phyloP scores from a whole-genome alignment of 2,888 invertebrate species.

The Spatulosminthurus flaviceps region DNA sequence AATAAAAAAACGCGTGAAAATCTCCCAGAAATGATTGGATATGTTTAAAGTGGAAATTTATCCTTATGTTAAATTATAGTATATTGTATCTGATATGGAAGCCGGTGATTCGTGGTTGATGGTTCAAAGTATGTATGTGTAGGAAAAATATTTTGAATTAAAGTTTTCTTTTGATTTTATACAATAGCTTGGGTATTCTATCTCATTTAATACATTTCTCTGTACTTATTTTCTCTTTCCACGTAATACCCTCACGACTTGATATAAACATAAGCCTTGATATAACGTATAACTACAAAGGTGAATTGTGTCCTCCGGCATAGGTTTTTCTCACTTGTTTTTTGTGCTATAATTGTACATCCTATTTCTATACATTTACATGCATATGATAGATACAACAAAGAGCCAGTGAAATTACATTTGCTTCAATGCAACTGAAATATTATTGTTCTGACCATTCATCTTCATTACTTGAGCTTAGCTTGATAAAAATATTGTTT shows the following conservation, averaged over 20 bases:
- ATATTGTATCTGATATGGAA: too few relatives aligned
- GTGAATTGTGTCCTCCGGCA: constrained; percentile 36
- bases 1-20: constrained; percentile 27
- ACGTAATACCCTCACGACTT: background rate
- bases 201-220: background rate
- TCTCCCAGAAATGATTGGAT: background rate
- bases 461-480: too few relatives aligned
- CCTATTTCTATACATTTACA: background rate
- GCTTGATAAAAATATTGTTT: too few relatives aligned
- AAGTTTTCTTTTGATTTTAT: constrained; percentile 25
- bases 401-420: too few relatives aligned
- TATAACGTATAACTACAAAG: constrained; percentile 20
- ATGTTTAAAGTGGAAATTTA: too few relatives aligned
- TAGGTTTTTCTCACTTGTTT: background rate
- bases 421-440: too few relatives aligned
- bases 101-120: background rate
- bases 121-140: constrained; percentile 37
- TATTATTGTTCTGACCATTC: too few relatives aligned
- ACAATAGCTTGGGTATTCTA: too few relatives aligned
- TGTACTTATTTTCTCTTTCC: background rate
- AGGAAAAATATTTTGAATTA: background rate
- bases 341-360: background rate
- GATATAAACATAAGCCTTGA: background rate
- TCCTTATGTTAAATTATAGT: too few relatives aligned
- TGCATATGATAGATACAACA: too few relatives aligned